Base-by-base conservation (phyloP, 2,888 invertebrate species). In the Eristalis pertinax region DNA sequence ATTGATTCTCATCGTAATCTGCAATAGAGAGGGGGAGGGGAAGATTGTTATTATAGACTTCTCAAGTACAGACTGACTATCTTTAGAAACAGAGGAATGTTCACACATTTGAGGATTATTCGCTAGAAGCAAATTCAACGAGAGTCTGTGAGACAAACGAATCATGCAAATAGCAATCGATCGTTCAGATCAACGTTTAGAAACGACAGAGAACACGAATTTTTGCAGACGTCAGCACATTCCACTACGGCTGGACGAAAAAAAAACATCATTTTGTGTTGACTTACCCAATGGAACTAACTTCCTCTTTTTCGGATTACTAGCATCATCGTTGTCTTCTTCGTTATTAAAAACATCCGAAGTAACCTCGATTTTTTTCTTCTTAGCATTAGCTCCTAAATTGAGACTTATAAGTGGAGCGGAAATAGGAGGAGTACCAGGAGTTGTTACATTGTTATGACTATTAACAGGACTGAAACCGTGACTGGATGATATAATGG, bases 301-400 rank as follows among this genome's bases (percentile, higher is more conserved):
- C 94, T 97, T 97, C 89, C 97, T 94, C 93, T 96, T 96, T 92
- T 96, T 96, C 76, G 93, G 91, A 89, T 91, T 92, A 84, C 90
- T 94, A 65, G 93, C 91, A 83, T 93, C 94, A 78, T 96, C 96
- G 87, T 94, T 95, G 89, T 96, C 96, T 89, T 97, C 97, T 89
- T 97, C 97, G 82, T 96, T 96, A 93, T 97, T 97, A 91, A 98
- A 98, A 4, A 97, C 97, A 91, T 97, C 97, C 89, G 96, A 96
- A 0, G 97, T 95, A 89, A 96, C 96, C 85, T 97, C 94, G 92
- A 96, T 97, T 93, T 96, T 97, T 90, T 96, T 95, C 88, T 94
- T 94, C 89, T 94, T 93, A 77, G 92, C 91, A 89, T 91, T 92
- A 62, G 90, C 92, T 77, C 92, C 92, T 83, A 94, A 92, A 80